Conservation (phyloP, 2,797 vertebrate species). For the Danio kyathit region DNA sequence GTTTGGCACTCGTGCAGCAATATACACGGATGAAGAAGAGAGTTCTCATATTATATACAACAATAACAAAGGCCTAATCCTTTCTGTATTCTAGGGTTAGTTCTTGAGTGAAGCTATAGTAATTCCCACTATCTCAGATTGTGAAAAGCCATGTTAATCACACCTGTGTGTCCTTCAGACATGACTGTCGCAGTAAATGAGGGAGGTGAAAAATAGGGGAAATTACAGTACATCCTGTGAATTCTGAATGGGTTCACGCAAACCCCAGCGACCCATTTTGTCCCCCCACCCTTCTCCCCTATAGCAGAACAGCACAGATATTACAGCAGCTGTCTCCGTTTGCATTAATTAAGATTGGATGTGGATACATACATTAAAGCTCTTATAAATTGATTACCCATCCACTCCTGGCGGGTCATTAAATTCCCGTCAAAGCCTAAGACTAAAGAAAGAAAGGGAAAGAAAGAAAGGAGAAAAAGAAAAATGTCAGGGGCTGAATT, state of each 20-base stretch:
- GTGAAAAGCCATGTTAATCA: not conserved
- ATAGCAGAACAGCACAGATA: conserved; percentile 50
- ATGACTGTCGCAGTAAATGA: conserved; percentile 27
- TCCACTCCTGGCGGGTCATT: conserved; percentile 72
- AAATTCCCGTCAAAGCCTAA: conserved; percentile 75
- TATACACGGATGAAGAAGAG: no score
- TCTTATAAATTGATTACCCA: conserved; percentile 80
- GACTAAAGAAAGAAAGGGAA: conserved; percentile 61
- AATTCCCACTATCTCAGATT: not conserved
- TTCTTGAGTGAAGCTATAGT: not conserved
- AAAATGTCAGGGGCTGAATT: conserved; percentile 53
- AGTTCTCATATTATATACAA: no score
- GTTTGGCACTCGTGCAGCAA: no score
- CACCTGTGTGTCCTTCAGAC: conserved; percentile 36
- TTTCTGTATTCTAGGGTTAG: no score
- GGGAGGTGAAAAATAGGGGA: conserved; percentile 5
- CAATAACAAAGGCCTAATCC: no score
- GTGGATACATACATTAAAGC: conserved; percentile 81
- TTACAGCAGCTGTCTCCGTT: conserved; percentile 51
- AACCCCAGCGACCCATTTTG: conserved; percentile 30
- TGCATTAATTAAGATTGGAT: conserved; percentile 80
- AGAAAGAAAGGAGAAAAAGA: conserved; percentile 39
- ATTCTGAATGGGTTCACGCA: conserved; percentile 13
- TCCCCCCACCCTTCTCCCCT: conserved; percentile 54
- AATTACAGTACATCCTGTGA: conserved; percentile 17